Evolutionary conservation across 2,113 vertebrate species (phyloP), one percentile per base, ranked within the genome.

Genomic region (Chaetorhynchus papuensis): DNA sequence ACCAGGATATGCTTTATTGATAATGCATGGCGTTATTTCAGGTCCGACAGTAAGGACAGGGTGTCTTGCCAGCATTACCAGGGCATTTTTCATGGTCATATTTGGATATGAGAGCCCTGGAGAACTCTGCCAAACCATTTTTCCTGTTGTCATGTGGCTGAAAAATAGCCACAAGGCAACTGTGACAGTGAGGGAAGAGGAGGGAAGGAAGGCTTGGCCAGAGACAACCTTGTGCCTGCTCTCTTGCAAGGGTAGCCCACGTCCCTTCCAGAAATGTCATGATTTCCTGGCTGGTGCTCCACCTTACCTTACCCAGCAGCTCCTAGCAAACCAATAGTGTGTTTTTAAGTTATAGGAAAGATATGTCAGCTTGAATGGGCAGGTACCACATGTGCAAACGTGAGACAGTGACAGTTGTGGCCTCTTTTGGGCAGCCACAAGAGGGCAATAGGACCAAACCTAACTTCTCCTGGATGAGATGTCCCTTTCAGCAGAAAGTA

Each of bases 381-480:
- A 76, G 24, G 28, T 44, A 24, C 15, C 35, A 33, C 37, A 42
- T 20, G 41, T 11, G 22, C 56, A 66, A 50, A 28, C 3, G 19
- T 8, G n/a, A 77, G 45, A 33, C 10, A 4, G 45, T 3, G 31
- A 53, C 33, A 35, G 22, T 1, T 15, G 37, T 20, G 65, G 74
- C n/a, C 87, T 81, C 70, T 61, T 77, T 75, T 57, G 83, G 93
- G 65, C 72, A 94, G 86, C 96, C 96, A 94, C 94, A 95, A 96
- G 96, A 96, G 96, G 94, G 94, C 96, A 96, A 96, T 84, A 96
- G 50, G 94, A 93, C 45, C 90, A 94, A 96, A 69, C 68, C 47
- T 76, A 86, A 75, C 39, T 80, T 52, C 71, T 87, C 18, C 54
- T 39, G 65, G 14, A 37, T n/a, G 57, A 71, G 68, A 5, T 22